Base-by-base conservation (phyloP, 2,797 vertebrate species). In the Decapterus maruadsi region DNA sequence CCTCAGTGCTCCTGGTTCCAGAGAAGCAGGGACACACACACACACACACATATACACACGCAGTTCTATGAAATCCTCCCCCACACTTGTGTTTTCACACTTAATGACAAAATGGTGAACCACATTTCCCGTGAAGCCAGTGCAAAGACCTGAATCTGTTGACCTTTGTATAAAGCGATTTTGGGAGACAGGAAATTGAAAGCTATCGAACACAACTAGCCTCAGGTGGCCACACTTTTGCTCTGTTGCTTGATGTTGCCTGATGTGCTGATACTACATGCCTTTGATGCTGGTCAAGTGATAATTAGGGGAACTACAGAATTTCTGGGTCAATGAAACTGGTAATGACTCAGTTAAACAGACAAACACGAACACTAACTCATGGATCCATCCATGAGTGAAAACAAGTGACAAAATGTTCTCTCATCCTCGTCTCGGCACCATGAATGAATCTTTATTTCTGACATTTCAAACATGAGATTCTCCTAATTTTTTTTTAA, bases 11-110 rank as follows among this genome's bases (percentile, higher is more conserved):
- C 82, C 77, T 77, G 68, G 78, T 90, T 92, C 87, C 86, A 90
- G 71, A 90, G 89, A 91, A 90, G 86, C 51, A 46, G 16, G 26
- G 9, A 43, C 51, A 67, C 48, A 66, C 29, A 64, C 38, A 46
- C 22, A 43, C 53, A 29, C 29, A 64, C 38, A 46, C 22, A 43
- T 40, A 29, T n/a, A 66, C 58, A 72, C 68, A 70, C 67, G 51
- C 65, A 77, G 12, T 93, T 93, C 90, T 90, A 65, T 91, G 90
- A 92, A 93, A 88, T 87, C 87, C 91, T 88, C 93, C 89, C 88
- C 80, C 92, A 77, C 85, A 78, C 79, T 90, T 73, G n/a, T 83
- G 90, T 88, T 92, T 92, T 93, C 88, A 84, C 90, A 88, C 91
- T 87, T 93, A 92, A 93, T 93, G 84, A 78, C 83, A 89, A 78